Percentiles rank a stretch among this genome's conserved stretches.
These are phyloP conservation scores for Macropodus opercularis DNA, from an alignment of 2,797 vertebrate genomes.

Conservation along the genomic window DNA sequence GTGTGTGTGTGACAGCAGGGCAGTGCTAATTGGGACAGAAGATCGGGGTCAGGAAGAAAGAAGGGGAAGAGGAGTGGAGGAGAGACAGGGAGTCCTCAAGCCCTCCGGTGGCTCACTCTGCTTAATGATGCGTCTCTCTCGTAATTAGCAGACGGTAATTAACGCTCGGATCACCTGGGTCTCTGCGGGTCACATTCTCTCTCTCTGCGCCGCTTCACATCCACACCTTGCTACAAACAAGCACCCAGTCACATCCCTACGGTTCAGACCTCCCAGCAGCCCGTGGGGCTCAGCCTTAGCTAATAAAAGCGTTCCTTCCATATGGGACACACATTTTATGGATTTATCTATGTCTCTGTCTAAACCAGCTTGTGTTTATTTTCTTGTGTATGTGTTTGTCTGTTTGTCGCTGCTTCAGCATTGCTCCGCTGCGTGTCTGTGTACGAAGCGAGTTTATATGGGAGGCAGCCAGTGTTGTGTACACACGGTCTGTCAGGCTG, in stretches of 20 bases:
- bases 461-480: slow-evolving; percentile 67
- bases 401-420: slow-evolving; percentile 29
- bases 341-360: slow-evolving; percentile 58
- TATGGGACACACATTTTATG: slow-evolving; percentile 54
- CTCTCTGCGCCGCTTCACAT: slow-evolving; percentile 39
- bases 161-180: slow-evolving; percentile 74
- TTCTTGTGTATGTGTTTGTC: slow-evolving; percentile 46
- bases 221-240: slow-evolving; percentile 46
- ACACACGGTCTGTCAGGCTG: slow-evolving; percentile 68
- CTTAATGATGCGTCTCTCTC: slow-evolving; percentile 78
- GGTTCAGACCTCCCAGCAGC: slow-evolving; percentile 32
- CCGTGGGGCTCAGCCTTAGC: slow-evolving; percentile 33
- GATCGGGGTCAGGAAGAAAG: slow-evolving; percentile 76
- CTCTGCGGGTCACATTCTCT: slow-evolving; percentile 68
- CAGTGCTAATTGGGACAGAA: slow-evolving; percentile 82
- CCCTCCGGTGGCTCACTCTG: slow-evolving; percentile 70
- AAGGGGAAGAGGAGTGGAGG: slow-evolving; percentile 52
- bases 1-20: slow-evolving; percentile 25
- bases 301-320: slow-evolving; percentile 63
- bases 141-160: slow-evolving; percentile 83
- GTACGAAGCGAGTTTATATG: slow-evolving; percentile 48
- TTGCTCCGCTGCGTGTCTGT: slow-evolving; percentile 17
- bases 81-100: slow-evolving; percentile 69
- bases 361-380: slow-evolving; percentile 71
- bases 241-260: slow-evolving; percentile 37